Evolutionary conservation across 1,140 invertebrate genomes (phyloP), one percentile per base, ranked within the genome.

Genomic region (Acromyrmex charruanus): DNA sequence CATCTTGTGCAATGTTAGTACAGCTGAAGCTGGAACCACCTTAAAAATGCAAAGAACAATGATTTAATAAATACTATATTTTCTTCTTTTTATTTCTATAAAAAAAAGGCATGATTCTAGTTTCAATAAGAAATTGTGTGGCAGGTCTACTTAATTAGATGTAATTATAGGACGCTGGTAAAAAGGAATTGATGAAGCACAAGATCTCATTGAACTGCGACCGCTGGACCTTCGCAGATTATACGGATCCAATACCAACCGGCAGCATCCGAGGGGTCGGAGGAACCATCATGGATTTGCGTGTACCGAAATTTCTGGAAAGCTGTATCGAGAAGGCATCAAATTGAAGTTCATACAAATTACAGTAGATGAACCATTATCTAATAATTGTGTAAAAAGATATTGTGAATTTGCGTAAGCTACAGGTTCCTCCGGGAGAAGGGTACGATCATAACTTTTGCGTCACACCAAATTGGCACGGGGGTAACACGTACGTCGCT

Each of bases 201-300:
- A 92, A 95, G 35, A 95, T 98, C 9, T 94, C 94, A 0, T 96
- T 99, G 0, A 97, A 98, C 92, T 97, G 98, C 66, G 97, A 98
- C 94, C 95, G 95, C 25, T 98, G 97, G 91, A 97, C 97, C 1
- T 97, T 97, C 84, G 96, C 97, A 0, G 96, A 98, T 91, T 92
- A 85, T 93, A 84, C 63, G 0, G 95, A 96, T 65, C 96, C 96
- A 2, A 97, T 98, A 87, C 98, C 98, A 18, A 98, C 97, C 65
- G 98, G 98, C 2, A 95, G 96, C 61, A 96, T 98, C 63, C 92
- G 93, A 21, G 88, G 93, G 35, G 97, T 97, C 6, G 94, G 95
- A 18, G 95, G 96, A 31, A 97, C 96, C 2, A 77, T 93, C 2
- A 96, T 96, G 93, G 97, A 97, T 93, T 94, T 97, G 5, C 93